Evolutionary conservation across 2,888 invertebrate genomes (phyloP), one percentile per base, ranked within the genome.

Genomic region (Caenorhabditis doughertyi): DNA sequence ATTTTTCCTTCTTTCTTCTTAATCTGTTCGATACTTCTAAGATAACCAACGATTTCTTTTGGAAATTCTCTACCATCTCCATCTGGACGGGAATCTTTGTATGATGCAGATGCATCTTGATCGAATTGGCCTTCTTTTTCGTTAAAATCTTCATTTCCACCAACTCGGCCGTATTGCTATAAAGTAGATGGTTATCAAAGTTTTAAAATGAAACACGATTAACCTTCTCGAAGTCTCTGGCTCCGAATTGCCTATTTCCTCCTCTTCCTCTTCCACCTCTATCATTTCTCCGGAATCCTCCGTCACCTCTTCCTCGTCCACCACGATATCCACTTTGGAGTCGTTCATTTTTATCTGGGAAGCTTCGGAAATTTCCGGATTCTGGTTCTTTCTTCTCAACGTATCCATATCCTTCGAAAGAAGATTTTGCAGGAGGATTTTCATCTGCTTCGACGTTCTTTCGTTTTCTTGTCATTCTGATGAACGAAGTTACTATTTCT

Each of bases 31-130:
- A 88, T 83, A 47, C 77, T 83, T 47, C 80, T 67, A 47, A 88
- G 70, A 58, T 88, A 88, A 9, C 60, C 32, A 8, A 86, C 85
- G 27, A 87, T 65, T 64, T 88, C 88, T 35, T 76, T 83, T 23
- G 88, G 88, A 58, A 84, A 88, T 13, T 71, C 82, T 13, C 81
- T 73, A 5, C 76, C 71, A 39, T 74, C 79, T 21, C 74, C 84
- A 49, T 74, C 70, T 18, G 74, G 47, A 51, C 67, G 64, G 0
- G 51, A 58, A 58, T 67, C 67, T 16, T 77, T 25, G 39, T 29
- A 44, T 29, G 47, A 47, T 11, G 18, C 23, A 1, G 56, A 23
- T 7, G 51, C 53, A 39, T 49, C 13, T 16, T 62, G 16, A 4
- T 25, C 42, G 32, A 35, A 21, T 9, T 21, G 1, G 13, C 25